Percentiles rank a stretch among this genome's conserved stretches.
These are phyloP conservation scores for Alectoris magna DNA, from an alignment of 2,797 vertebrate species.

Conservation along the genomic window DNA sequence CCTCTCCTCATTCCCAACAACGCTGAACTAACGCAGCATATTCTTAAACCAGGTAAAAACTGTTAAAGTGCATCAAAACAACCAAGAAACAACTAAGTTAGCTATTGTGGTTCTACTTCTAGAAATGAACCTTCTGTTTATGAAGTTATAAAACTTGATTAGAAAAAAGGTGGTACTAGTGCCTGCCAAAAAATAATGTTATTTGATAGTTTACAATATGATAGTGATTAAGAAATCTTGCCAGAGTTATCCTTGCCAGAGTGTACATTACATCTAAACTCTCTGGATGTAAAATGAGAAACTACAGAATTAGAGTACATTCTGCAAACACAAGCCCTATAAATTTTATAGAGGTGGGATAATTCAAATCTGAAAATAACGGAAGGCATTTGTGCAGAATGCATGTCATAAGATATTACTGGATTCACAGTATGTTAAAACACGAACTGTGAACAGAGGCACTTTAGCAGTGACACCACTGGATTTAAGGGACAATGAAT, in stretches of 20 bases:
- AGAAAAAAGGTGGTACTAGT: neutral
- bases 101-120: neutral
- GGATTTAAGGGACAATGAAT: neutral
- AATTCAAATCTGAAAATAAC: conserved; percentile 14
- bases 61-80: neutral
- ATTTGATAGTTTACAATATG: neutral
- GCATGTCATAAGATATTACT: neutral
- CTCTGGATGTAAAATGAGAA: neutral
- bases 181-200: neutral
- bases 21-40: neutral
- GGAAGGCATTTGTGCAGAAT: neutral
- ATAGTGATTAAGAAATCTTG: neutral
- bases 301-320: neutral
- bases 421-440: neutral
- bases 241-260: neutral
- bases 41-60: neutral
- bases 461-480: neutral
- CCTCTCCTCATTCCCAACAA: neutral
- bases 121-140: neutral
- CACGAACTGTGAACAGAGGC: neutral
- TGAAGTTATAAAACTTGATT: conserved; percentile 1
- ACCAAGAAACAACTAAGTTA: neutral
- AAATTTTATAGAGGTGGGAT: neutral
- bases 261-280: neutral
- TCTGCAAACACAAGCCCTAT: neutral